phyloP scores from a whole-genome alignment of 2,113 vertebrate species.

The Phalacrocorax brasilianus region DNA sequence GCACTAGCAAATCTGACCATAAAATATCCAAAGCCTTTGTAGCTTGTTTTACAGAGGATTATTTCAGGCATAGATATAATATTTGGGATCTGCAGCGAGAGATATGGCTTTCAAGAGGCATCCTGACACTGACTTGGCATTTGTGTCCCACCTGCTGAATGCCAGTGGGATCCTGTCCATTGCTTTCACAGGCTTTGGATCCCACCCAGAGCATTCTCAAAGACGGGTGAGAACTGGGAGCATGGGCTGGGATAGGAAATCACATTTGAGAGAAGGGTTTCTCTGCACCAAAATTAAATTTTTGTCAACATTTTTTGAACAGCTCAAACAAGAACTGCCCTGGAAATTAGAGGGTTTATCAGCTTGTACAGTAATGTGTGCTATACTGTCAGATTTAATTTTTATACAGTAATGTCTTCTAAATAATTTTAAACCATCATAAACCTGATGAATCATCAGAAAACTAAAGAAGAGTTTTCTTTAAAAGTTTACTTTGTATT shows the following conservation, averaged over 20 bases:
- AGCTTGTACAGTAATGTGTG: neutral
- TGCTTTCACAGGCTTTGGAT: constrained; percentile 59
- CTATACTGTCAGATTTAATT: neutral
- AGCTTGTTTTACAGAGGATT: constrained; percentile 41
- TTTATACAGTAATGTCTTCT: neutral
- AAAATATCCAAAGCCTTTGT: constrained; percentile 46
- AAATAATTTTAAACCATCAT: neutral
- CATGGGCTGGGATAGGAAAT: neutral
- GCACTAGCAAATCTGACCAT: constrained; percentile 50
- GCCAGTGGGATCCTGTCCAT: constrained; percentile 55
- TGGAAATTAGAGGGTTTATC: neutral
- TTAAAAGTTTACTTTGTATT: neutral
- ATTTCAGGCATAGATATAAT: constrained; percentile 43
- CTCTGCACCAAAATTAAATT: neutral
- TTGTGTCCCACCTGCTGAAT: constrained; percentile 37
- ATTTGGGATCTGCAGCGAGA: constrained; percentile 40
- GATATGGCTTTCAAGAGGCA: constrained; percentile 54
- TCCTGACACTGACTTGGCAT: constrained; percentile 8
- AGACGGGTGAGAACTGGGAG: neutral
- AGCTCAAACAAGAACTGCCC: neutral
- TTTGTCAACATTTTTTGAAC: neutral
- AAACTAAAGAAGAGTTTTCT: neutral
- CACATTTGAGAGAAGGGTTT: neutral
- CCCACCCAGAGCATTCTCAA: constrained; percentile 39
- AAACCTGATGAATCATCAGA: neutral